Percentiles rank a stretch among this genome's conserved stretches.
Evolutionary conservation across 2,113 vertebrate species (phyloP).

Genomic region (Microcebus murinus): DNA sequence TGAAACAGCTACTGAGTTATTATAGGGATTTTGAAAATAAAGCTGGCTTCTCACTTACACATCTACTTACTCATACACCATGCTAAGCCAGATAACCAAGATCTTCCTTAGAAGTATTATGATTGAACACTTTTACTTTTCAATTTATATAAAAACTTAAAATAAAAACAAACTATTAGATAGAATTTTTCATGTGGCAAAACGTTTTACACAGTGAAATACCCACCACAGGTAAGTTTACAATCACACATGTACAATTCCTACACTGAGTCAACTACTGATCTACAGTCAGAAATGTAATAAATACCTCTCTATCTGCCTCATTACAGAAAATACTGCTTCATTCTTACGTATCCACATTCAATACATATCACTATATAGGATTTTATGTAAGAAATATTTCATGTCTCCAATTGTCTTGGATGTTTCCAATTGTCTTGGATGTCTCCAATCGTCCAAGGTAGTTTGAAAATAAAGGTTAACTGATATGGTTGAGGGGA

Average conservation of each 20-base stretch:
- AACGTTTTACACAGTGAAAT: neutral
- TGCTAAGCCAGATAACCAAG: neutral
- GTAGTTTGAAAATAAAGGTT: slow-evolving; percentile 19
- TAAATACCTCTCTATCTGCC: neutral
- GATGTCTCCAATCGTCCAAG: neutral
- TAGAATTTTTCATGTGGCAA: neutral
- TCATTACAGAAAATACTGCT: neutral
- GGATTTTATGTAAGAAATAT: neutral
- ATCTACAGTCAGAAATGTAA: neutral
- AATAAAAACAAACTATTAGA: neutral
- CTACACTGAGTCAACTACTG: neutral
- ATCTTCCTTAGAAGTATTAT: neutral
- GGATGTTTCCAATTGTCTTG: neutral
- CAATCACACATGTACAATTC: neutral
- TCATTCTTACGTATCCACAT: neutral
- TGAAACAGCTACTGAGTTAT: neutral
- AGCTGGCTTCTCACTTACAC: neutral
- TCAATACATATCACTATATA: neutral
- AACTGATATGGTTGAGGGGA: neutral
- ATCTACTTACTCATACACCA: neutral
- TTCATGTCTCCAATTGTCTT: neutral
- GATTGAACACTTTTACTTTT: neutral
- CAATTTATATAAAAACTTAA: neutral
- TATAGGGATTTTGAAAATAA: neutral
- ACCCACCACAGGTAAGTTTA: neutral